These are phyloP conservation scores for Hoplodrina blanda DNA, from an alignment of 2,888 invertebrate species.

Conservation along the genomic window DNA sequence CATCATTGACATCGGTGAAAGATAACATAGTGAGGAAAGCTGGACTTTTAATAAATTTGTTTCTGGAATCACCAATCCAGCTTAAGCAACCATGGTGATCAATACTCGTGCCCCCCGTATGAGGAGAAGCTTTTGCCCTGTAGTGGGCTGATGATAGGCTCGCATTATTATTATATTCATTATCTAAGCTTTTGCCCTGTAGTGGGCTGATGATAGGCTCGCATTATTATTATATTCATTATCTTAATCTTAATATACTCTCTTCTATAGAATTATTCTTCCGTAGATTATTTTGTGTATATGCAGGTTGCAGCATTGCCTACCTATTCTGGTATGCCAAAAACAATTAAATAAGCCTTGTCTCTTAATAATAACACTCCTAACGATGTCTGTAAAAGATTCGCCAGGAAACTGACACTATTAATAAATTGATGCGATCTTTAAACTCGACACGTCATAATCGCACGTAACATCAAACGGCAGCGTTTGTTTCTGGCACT, in stretches of 20 bases:
- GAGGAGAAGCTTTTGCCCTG: too few species aligned
- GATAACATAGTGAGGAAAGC: too few species aligned
- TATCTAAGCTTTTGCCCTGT: too few species aligned
- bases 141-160: too few species aligned
- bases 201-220: too few species aligned
- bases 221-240: too few species aligned
- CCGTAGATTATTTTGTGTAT: not conserved
- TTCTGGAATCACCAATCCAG: too few species aligned
- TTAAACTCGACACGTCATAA: slow-evolving; percentile 53
- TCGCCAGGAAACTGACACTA: slow-evolving; percentile 57
- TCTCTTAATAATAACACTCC: slow-evolving; percentile 6
- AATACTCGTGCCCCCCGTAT: too few species aligned
- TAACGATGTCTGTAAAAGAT: slow-evolving; percentile 38
- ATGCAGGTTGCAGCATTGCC: not conserved
- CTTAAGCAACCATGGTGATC: too few species aligned
- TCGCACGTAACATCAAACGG: slow-evolving; percentile 55
- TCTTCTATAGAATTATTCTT: not conserved
- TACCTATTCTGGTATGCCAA: slow-evolving; percentile 3
- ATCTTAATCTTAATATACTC: not conserved
- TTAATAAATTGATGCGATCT: slow-evolving; percentile 58
- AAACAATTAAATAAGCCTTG: slow-evolving; percentile 11
- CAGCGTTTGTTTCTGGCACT: slow-evolving; percentile 32
- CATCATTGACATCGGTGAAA: too few species aligned
- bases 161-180: too few species aligned
- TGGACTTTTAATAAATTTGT: too few species aligned